Evolutionary conservation across 2,113 vertebrate species (phyloP).

Genomic region (Gymnorhina tibicen): DNA sequence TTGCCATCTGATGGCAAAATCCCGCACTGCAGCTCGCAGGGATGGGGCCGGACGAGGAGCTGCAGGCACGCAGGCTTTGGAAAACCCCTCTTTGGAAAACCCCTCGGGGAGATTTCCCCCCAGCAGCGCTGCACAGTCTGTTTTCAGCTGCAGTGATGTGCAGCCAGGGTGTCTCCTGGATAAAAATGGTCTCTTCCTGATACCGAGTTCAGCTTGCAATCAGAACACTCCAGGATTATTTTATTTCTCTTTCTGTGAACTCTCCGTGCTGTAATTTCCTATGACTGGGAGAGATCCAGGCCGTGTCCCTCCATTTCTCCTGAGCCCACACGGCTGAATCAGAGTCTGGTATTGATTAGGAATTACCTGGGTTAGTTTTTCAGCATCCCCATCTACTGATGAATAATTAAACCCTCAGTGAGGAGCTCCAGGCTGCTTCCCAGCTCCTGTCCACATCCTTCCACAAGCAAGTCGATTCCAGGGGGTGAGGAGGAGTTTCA

Average conservation of each 20-base stretch:
- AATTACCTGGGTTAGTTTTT: neutral
- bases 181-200: neutral
- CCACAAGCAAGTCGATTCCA: neutral
- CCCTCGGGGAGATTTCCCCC: rapidly evolving
- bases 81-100: neutral
- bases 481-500: neutral
- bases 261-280: neutral
- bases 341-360: neutral
- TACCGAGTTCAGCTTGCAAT: rapidly evolving
- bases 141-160: neutral
- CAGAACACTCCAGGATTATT: neutral
- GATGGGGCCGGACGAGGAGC: rapidly evolving
- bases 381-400: neutral
- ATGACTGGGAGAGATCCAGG: too few species aligned
- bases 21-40: neutral
- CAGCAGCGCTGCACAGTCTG: neutral
- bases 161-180: neutral
- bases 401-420: neutral
- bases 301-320: neutral
- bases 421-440: neutral
- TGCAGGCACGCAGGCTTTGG: rapidly evolving
- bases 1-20: slow-evolving; percentile 37
- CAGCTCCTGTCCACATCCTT: neutral
- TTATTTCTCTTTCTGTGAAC: neutral
- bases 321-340: neutral